phyloP scores from a whole-genome alignment of 53 echinoderm and acorn worm genomes.

The Actinopyga echinites region DNA sequence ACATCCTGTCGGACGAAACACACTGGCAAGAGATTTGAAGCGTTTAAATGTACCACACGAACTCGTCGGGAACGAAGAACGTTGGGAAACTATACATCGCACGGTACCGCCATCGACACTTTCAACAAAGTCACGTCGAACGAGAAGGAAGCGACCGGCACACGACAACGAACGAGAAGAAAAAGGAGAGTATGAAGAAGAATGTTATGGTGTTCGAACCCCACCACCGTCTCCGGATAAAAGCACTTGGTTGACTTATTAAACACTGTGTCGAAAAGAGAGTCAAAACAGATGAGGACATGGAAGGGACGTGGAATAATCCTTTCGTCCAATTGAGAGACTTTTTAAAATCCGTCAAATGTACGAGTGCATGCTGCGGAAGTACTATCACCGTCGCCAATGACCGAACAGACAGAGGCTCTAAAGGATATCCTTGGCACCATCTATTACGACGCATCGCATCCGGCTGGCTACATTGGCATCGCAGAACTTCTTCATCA shows the following conservation, averaged over 20 bases:
- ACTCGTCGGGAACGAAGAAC: slow-evolving; percentile 1
- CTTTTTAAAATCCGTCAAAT: background rate
- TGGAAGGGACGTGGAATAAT: background rate
- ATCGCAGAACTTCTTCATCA: background rate
- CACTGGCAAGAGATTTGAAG: background rate
- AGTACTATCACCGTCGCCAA: background rate
- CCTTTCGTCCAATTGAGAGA: background rate
- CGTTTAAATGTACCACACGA: background rate
- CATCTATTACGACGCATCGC: slow-evolving; percentile 31
- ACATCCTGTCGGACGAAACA: background rate
- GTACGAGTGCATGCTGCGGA: background rate
- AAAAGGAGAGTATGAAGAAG: background rate
- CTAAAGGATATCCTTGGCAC: background rate
- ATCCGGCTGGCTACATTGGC: slow-evolving; percentile 20
- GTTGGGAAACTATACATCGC: background rate
- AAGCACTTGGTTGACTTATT: background rate
- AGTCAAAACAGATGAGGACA: background rate
- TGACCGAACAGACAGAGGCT: background rate
- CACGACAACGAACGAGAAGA: background rate
- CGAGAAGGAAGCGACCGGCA: background rate
- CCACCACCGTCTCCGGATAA: background rate
- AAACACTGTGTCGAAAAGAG: background rate
- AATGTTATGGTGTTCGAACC: background rate
- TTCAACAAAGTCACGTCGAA: background rate
- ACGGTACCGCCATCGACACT: background rate